Percentiles rank a stretch among this genome's conserved stretches.
Evolutionary conservation across 2,113 vertebrate genomes (phyloP).

Genomic region (Marmota monax): DNA sequence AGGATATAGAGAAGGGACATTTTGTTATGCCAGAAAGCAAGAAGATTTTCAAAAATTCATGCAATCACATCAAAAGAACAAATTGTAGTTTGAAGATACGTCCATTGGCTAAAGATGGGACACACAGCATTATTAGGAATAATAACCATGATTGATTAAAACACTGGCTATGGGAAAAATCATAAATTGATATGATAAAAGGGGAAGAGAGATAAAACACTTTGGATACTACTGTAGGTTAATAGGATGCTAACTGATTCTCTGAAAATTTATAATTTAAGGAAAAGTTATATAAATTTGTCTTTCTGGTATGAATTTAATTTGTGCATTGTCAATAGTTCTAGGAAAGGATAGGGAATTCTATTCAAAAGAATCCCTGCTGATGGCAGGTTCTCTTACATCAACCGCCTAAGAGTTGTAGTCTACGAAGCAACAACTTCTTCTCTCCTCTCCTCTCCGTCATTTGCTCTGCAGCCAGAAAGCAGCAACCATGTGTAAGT

Average conservation of each 20-base stretch:
- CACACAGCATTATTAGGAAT: neutral
- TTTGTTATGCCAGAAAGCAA: neutral
- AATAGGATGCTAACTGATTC: neutral
- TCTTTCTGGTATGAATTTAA: neutral
- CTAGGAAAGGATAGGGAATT: neutral
- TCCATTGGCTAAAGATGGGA: neutral
- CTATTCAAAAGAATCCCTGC: neutral
- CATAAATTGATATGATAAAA: neutral
- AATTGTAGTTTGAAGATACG: neutral
- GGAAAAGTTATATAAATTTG: neutral
- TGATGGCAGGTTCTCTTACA: no score
- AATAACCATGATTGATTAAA: neutral
- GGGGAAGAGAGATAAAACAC: neutral
- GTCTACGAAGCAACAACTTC: no score
- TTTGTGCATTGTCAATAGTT: neutral
- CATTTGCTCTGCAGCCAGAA: no score
- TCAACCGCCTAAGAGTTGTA: no score
- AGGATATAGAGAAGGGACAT: neutral
- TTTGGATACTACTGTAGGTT: neutral
- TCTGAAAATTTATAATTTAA: neutral
- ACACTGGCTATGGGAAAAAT: neutral
- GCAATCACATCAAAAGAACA: neutral
- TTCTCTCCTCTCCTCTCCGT: no score
- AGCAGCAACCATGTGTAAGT: no score
- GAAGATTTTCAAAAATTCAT: neutral